phyloP scores from a whole-genome alignment of 2,113 vertebrate genomes.

The Anseranas semipalmata region DNA sequence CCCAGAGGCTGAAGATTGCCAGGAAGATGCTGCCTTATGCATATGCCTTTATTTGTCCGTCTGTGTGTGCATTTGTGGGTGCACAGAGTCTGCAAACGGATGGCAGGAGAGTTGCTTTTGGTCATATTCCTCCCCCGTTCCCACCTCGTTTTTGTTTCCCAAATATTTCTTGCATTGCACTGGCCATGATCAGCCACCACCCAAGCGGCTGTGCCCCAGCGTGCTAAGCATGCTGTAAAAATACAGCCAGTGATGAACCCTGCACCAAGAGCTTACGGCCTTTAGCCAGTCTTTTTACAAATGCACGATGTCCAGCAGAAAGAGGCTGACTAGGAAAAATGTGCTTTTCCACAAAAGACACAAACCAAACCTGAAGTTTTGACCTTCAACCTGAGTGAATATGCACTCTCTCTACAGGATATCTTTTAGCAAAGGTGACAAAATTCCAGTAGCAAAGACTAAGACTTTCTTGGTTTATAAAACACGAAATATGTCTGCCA shows the following conservation, averaged over 20 bases:
- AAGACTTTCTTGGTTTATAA: not conserved
- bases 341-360: not conserved
- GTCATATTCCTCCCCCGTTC: not conserved
- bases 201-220: not conserved
- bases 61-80: not conserved
- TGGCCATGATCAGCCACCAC: not conserved
- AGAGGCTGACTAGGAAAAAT: constrained; percentile 2
- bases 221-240: not conserved
- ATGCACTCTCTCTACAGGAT: not conserved
- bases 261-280: not conserved
- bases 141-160: not conserved
- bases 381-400: constrained; percentile 51
- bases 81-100: not conserved
- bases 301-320: not conserved
- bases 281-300: not conserved
- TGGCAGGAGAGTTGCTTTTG: not conserved
- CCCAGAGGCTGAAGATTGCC: not conserved
- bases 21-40: not conserved
- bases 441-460: not conserved
- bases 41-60: not conserved
- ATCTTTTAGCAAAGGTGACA: constrained; percentile 36
- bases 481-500: not conserved
- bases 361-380: constrained; percentile 54
- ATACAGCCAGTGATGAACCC: not conserved
- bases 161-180: not conserved